Evolutionary conservation across 2,113 vertebrate species (phyloP).

Genomic region (Actenoides hombroni): DNA sequence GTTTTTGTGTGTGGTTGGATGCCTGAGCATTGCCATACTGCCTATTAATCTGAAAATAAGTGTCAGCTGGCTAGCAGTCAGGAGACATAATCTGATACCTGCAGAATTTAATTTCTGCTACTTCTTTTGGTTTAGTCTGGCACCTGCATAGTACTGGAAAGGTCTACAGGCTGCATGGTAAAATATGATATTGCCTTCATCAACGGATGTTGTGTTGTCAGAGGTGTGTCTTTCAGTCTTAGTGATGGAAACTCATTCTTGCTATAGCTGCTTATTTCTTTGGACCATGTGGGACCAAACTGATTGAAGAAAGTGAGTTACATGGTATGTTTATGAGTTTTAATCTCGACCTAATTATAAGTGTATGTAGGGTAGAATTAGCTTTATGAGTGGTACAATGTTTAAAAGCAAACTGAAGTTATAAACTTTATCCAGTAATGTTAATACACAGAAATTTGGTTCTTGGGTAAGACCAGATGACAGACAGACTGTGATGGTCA

Average conservation of each 20-base stretch:
- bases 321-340: not conserved
- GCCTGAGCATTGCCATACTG: not conserved
- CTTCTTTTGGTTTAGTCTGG: not conserved
- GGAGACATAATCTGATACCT: not conserved
- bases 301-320: not conserved
- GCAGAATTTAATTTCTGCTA: not conserved
- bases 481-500: not conserved
- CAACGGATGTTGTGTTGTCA: accelerated
- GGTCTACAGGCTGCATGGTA: not conserved
- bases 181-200: not conserved
- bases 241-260: not conserved
- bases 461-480: not conserved
- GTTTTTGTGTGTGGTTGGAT: not conserved
- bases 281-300: not conserved
- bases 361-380: not conserved
- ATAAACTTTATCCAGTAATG: not conserved
- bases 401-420: not conserved
- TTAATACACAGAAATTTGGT: not conserved
- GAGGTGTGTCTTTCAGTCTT: not conserved
- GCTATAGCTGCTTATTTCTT: not conserved
- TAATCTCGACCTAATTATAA: not conserved
- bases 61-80: not conserved
- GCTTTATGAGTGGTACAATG: not conserved
- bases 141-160: not conserved
- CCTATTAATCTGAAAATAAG: not conserved